A percentile compares a stretch with the other conserved stretches of the same genome.
phyloP scores from a whole-genome alignment of 2,888 invertebrate genomes.

The Xanthorhoe spadicearia region DNA sequence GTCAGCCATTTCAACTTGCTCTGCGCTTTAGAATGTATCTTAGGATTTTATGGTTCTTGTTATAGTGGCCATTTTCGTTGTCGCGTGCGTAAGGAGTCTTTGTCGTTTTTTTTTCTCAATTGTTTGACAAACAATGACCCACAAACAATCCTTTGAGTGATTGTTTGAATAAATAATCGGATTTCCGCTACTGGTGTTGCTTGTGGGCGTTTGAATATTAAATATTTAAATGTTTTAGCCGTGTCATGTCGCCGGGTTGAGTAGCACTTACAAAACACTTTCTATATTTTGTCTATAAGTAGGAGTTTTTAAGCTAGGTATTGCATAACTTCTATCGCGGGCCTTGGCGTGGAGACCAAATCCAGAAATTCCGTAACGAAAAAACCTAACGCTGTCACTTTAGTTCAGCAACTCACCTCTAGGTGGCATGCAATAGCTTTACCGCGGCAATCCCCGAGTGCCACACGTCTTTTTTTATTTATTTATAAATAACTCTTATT shows the following conservation, averaged over 20 bases:
- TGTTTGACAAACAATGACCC: slow-evolving; percentile 54
- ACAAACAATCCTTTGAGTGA: slow-evolving; percentile 48
- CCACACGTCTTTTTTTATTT: too few species aligned
- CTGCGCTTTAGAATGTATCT: slow-evolving; percentile 6
- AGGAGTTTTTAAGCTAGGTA: too few species aligned
- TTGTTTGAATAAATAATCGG: slow-evolving; percentile 55
- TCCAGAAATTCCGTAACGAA: too few species aligned
- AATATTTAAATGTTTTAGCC: neutral
- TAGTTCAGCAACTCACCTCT: too few species aligned
- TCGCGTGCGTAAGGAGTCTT: slow-evolving; percentile 53
- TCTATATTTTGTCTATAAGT: too few species aligned
- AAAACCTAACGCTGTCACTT: too few species aligned
- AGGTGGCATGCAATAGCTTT: too few species aligned
- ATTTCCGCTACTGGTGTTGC: slow-evolving; percentile 54
- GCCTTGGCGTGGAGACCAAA: too few species aligned
- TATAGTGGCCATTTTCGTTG: slow-evolving; percentile 36
- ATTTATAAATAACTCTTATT: too few species aligned
- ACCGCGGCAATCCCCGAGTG: too few species aligned
- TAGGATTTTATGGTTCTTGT: slow-evolving; percentile 26
- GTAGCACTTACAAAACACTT: too few species aligned
- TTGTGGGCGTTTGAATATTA: slow-evolving; percentile 3
- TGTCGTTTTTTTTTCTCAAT: slow-evolving; percentile 47
- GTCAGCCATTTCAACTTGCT: slow-evolving; percentile 14
- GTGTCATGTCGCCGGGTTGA: slow-evolving; percentile 1
- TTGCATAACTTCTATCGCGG: too few species aligned